phyloP scores from a whole-genome alignment of 1,140 invertebrate species.

The Streblospio benedicti region DNA sequence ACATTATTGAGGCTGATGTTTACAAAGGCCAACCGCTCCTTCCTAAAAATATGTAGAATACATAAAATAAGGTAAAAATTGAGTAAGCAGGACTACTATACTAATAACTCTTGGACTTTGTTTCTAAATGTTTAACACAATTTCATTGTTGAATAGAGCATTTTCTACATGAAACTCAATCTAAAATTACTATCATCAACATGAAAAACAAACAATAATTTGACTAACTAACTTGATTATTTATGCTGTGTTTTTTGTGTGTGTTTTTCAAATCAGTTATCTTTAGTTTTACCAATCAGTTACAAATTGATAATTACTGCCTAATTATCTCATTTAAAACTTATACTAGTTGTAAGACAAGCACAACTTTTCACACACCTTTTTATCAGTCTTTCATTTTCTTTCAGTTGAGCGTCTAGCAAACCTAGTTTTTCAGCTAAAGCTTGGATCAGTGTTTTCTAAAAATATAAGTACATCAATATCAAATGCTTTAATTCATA shows the following conservation, averaged over 20 bases:
- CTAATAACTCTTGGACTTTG: constrained; percentile 1
- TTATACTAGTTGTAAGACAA: not conserved
- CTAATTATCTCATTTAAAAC: no score
- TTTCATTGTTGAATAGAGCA: not conserved
- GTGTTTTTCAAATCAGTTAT: no score
- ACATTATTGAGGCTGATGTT: constrained; percentile 70
- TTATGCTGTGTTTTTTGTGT: no score
- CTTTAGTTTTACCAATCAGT: no score
- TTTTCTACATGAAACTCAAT: not conserved
- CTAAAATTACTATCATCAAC: not conserved
- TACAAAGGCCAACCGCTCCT: constrained; percentile 65
- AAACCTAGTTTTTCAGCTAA: constrained; percentile 48
- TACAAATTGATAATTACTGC: no score
- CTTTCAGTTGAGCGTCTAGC: constrained; percentile 50
- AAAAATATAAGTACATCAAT: no score
- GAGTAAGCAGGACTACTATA: constrained; percentile 9
- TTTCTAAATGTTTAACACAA: not conserved
- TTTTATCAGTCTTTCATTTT: constrained; percentile 53
- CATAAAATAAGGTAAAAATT: not conserved
- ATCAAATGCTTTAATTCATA: no score
- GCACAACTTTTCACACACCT: constrained; percentile 34
- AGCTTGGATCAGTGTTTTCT: no score
- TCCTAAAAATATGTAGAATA: constrained; percentile 32
- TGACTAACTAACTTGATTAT: no score
- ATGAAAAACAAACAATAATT: not conserved